These are phyloP conservation scores for Temnothorax longispinosus DNA, from an alignment of 1,140 invertebrate species.

Conservation along the genomic window DNA sequence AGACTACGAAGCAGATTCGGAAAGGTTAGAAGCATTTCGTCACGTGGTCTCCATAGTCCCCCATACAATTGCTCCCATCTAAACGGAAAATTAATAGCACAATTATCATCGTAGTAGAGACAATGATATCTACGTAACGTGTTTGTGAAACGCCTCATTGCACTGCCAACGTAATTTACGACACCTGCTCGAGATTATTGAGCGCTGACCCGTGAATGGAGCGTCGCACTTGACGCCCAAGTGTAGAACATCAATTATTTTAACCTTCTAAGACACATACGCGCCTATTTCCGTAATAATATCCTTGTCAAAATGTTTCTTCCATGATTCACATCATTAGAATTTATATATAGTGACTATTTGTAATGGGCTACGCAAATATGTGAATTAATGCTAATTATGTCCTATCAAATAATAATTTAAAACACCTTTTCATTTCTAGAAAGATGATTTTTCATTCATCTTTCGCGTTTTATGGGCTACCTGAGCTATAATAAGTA, in stretches of 20 bases:
- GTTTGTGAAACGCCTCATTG: slow-evolving; percentile 15
- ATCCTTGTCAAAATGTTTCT: slow-evolving; percentile 25
- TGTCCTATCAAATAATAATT: background rate
- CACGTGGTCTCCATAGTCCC: slow-evolving; percentile 82
- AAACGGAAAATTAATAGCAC: slow-evolving; percentile 77
- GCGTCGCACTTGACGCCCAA: background rate
- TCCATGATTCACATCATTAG: background rate
- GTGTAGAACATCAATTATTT: background rate
- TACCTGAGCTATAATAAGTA: background rate
- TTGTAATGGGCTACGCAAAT: background rate
- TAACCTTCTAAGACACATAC: background rate
- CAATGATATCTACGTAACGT: slow-evolving; percentile 14
- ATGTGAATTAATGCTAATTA: background rate
- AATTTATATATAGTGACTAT: background rate
- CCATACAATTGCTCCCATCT: slow-evolving; percentile 86
- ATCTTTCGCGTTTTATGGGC: background rate
- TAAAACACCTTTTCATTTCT: background rate
- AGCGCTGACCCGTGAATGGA: slow-evolving; percentile 33
- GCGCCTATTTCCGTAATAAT: background rate
- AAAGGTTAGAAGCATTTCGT: slow-evolving; percentile 84
- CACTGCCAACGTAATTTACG: slow-evolving; percentile 11
- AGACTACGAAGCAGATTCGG: slow-evolving; percentile 85
- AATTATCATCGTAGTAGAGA: slow-evolving; percentile 52
- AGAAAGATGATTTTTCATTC: background rate
- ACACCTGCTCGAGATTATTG: slow-evolving; percentile 20